These are phyloP conservation scores for Pyrocephalus nanus DNA, from an alignment of 2,797 vertebrate species.

Conservation along the genomic window DNA sequence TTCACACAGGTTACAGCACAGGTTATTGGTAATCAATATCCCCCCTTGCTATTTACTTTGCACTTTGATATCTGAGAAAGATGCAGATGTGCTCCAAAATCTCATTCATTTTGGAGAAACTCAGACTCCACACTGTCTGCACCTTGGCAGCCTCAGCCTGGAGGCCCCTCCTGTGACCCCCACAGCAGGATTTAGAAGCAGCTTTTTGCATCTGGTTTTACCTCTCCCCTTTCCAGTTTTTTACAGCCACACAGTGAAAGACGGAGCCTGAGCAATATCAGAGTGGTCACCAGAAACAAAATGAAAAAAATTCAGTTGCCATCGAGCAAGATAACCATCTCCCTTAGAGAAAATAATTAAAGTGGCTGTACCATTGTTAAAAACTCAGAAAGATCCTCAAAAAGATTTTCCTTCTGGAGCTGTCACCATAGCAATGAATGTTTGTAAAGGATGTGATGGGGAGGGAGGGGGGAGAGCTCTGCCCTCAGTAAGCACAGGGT, in stretches of 20 bases:
- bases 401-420: background rate
- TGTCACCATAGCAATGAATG: conserved; percentile 22
- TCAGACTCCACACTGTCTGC: background rate
- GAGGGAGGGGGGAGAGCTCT: background rate
- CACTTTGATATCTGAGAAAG: background rate
- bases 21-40: background rate
- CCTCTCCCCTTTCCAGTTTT: background rate
- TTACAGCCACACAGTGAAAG: background rate
- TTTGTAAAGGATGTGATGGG: background rate
- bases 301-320: background rate
- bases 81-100: background rate
- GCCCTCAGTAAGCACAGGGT: background rate
- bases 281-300: background rate
- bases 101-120: background rate
- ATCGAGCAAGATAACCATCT: background rate
- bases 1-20: background rate
- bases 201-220: background rate
- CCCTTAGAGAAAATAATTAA: background rate
- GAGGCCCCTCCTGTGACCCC: background rate
- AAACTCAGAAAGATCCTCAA: background rate
- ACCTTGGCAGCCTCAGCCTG: background rate
- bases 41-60: background rate
- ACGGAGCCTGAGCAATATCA: background rate
- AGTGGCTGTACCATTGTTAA: background rate
- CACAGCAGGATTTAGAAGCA: background rate